Base-by-base conservation (phyloP, 2,888 invertebrate species). In the Nymphalis polychloros region DNA sequence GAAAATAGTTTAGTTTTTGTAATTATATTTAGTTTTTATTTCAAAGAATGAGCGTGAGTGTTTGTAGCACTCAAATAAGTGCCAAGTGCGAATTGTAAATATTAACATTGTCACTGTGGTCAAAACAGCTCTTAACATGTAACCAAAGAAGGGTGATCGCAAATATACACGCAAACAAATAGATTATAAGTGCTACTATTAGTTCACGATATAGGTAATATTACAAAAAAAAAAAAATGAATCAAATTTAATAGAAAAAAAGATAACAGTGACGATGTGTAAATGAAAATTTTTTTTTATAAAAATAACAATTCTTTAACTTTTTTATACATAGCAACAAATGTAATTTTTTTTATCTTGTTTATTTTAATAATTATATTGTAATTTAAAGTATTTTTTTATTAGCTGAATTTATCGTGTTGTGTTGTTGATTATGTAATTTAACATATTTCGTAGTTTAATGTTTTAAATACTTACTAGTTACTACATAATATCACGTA, bases 21-120 rank as follows among this genome's bases (percentile, higher is more conserved):
- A 47, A 46, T 50, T 6, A 47, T 53, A 50, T 57, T 46, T 50
- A 41, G 16, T 16, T 46, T 27, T 55, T 61, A 48, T 68, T 61
- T 50, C 55, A 17, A 59, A 53, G 63, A 57, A 46, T 59, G 20
- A 53, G 48, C 35, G 31, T 59, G 50, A 64, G 50, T 59, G 17
- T 47, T 47, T 52, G 52, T 52, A 50, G 50, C 61, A 52, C 73
- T 69, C 70, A 75, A 77, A 77, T 75, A 74, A 68, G 73, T 74
- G 79, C 73, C 76, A 81, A 83, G 84, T 84, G 84, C 76, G 78
- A 82, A 80, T 67, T 73, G 72, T 81, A 84, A 89, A 89, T 87
- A 86, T 88, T 88, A 79, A 77, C 79, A 55, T 64, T 69, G 77
- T 77, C 73, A 74, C 79, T 79, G 81, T 79, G 80, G 81, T 77